A percentile compares a stretch with the other conserved stretches of the same genome.
Conservation (phyloP, 92 coral and sea anemone species). For the Siderastrea siderea region DNA sequence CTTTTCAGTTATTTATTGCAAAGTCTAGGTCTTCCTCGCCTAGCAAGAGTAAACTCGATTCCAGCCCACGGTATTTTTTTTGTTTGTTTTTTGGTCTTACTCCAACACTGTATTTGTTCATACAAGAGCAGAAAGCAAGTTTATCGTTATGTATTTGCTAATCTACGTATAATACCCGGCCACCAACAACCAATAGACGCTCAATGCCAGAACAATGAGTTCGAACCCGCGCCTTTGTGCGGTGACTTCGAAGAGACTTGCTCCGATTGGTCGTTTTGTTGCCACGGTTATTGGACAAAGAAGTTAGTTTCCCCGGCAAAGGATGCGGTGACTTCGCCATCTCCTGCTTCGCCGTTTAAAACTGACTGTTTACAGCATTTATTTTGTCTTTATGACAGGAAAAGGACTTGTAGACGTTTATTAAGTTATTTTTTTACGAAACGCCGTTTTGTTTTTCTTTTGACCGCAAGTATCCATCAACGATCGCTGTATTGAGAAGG, state of each 20-base stretch:
- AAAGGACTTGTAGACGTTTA: too few relatives aligned
- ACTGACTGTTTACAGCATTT: too few relatives aligned
- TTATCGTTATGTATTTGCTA: constrained; percentile 8
- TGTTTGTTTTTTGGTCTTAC: background rate
- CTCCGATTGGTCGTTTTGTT: constrained; percentile 44
- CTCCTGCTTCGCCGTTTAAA: background rate
- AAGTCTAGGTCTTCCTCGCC: too few relatives aligned
- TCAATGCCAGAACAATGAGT: background rate
- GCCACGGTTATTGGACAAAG: constrained; percentile 23
- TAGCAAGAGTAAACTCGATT: too few relatives aligned
- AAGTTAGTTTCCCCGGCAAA: constrained; percentile 48
- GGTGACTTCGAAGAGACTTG: background rate
- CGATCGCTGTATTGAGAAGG: background rate
- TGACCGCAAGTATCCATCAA: background rate
- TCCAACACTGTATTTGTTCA: background rate
- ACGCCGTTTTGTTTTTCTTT: background rate
- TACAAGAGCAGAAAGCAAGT: background rate
- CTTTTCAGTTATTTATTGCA: too few relatives aligned
- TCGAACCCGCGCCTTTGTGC: background rate
- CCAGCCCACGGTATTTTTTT: too few relatives aligned
- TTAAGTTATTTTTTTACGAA: background rate
- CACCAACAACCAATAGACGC: background rate
- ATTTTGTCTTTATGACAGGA: background rate
- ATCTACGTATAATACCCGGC: background rate
- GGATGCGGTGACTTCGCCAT: background rate